Base-by-base conservation (phyloP, 2,888 invertebrate genomes). In the Hofmannophila pseudospretella region DNA sequence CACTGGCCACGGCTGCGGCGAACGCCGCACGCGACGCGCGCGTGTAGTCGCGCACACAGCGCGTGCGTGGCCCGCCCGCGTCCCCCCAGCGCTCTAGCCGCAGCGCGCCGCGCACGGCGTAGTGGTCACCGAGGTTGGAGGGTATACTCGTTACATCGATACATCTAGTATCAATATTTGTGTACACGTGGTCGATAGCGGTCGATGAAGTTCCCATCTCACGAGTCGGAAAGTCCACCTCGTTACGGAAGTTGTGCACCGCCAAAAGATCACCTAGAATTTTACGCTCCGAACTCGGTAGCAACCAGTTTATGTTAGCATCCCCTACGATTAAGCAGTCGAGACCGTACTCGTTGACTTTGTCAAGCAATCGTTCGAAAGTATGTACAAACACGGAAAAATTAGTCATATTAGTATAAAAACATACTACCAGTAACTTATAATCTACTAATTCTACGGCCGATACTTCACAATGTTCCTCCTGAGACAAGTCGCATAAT, bases 121-220 rank as follows among this genome's bases (percentile, higher is more conserved):
- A 9, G 30, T 36, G 36, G 25, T 36, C 36, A 9, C 36, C 23
- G 3, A 36, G 3, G 14, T 35, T 22, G 7, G 28, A 14, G 4
- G 12, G 5, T 5, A 29, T 3, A 3, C 5, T 8, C 12, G 30
- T 14, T 7, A 19, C 19, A n/a, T 16, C 9, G 9, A 19, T 16
- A 3, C 9, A 16, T 3, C 7, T 5, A 2, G 19, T 31, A 8
- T 19, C 19, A 7, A 19, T 19, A 19, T 32, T 22, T 12, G 19
- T 7, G 12, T 19, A 30, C 16, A 30, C 2, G 11, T 30, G 28
- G 13, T 28, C 28, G 2, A 28, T 11, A 4, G 12, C 13, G 12
- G 28, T 28, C 1, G 12, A 1, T 3, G 28, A 12, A 1, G 2
- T 10, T 1, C 12, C 13, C 12, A 5, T 4, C 2, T 12, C 9